Conservation (phyloP, 2,797 vertebrate species). For the Xerus rutilus region DNA sequence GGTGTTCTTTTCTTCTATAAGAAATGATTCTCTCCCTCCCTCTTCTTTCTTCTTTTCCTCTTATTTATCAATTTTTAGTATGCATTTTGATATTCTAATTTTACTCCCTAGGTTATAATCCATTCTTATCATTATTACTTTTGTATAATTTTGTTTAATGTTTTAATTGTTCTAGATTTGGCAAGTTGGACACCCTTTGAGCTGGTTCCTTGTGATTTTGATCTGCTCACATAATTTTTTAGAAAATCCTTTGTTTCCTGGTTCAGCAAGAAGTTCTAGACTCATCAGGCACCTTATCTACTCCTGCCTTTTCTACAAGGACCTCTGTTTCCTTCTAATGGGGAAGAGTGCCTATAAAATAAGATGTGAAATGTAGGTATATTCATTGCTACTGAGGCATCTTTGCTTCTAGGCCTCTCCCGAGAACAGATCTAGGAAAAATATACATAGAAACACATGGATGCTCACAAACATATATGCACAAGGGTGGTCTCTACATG, state of each 20-base stretch:
- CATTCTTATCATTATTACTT: conserved; percentile 20
- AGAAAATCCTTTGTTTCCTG: not conserved
- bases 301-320: not conserved
- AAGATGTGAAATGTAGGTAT: not conserved
- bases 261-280: not conserved
- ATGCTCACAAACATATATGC: not conserved
- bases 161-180: not conserved
- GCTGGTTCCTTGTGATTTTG: not conserved
- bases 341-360: not conserved
- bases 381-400: not conserved
- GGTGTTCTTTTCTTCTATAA: not conserved
- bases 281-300: not conserved
- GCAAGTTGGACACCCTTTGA: not conserved
- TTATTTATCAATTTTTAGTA: not conserved
- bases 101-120: not conserved
- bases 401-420: not conserved
- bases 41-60: not conserved
- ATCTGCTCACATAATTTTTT: not conserved
- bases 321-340: not conserved
- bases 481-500: not conserved
- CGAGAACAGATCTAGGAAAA: not conserved
- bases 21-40: not conserved
- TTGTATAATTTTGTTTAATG: not conserved
- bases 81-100: not conserved
- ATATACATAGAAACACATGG: not conserved